Evolutionary conservation across 2,797 vertebrate species (phyloP), one percentile per base, ranked within the genome.

Genomic region (Myotis planiceps): DNA sequence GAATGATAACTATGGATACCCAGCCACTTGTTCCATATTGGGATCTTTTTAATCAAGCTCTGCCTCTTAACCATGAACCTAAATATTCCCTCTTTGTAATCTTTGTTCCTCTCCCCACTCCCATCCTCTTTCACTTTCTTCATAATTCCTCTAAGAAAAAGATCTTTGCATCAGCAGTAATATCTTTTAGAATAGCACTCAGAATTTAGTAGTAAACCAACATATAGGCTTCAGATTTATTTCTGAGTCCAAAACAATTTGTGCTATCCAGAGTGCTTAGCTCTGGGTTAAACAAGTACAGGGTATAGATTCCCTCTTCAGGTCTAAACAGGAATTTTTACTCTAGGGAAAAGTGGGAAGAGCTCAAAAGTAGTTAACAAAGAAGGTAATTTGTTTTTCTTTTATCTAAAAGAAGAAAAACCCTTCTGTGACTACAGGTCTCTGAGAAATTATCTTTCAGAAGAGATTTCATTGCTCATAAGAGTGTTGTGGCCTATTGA

Each of bases 401-500:
- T 84, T 96, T 82, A 19, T 49, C 88, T 72, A 29, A 96, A 96
- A 95, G 95, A 94, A 92, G 78, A 97, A 97, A 96, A 95, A 92
- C 51, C 58, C 94, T 98, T 96, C 94, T 88, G 80, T 96, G 97
- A 97, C 96, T 97, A 96, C 94, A 16, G 0, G 95, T 98, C 97
- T 98, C 97, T 97, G 96, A 97, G 92, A 79, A 96, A 97, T 95
- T 94, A 97, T 89, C 96, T 97, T 97, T 97, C 95, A 95, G 75
- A 98, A 97, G 92, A 98, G 96, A 97, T 98, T 97, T 97, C 84
- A 89, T 96, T 97, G 96, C 97, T 98, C 96, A 86, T 97, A 89
- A 96, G 96, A 96, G 96, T 97, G 94, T 97, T 97, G 98, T 88
- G 89, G 95, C 98, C 96, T 98, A 94, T 98, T 97, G 98, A 96